Conservation (phyloP, 2,113 vertebrate genomes). For the Alectura lathami region DNA sequence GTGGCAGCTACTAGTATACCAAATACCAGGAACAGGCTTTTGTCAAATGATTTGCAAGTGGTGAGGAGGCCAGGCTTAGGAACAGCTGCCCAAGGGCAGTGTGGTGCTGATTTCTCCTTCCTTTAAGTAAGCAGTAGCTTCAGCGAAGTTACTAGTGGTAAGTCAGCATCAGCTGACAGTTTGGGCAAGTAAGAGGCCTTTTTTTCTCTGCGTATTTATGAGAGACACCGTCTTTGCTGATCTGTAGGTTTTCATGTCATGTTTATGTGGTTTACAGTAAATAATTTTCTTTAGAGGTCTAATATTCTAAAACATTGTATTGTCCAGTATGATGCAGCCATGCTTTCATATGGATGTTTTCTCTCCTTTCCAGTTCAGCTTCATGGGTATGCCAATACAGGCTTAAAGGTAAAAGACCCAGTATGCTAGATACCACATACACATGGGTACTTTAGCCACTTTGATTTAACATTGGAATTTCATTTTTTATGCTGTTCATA, state of each 20-base stretch:
- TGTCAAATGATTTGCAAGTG: background rate
- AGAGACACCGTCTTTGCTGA: background rate
- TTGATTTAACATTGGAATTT: too few species aligned
- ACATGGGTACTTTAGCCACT: too few species aligned
- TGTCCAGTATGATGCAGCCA: background rate
- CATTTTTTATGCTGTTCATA: too few species aligned
- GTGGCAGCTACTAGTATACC: background rate
- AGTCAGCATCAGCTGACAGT: background rate
- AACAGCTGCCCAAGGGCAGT: fast-evolving
- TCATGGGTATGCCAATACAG: background rate
- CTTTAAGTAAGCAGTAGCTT: background rate
- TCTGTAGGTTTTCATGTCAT: background rate
- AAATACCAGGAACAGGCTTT: background rate
- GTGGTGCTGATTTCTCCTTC: background rate
- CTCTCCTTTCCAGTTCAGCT: background rate
- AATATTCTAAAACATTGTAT: background rate
- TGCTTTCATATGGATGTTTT: background rate
- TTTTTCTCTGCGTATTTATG: background rate
- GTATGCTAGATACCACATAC: too few species aligned
- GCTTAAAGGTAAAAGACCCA: too few species aligned
- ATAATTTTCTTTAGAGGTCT: background rate
- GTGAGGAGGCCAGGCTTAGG: background rate
- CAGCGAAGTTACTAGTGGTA: background rate
- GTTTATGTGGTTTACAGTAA: background rate
- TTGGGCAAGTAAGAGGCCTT: background rate